Conservation (phyloP, 2,797 vertebrate genomes). For the Sebastes miniatus region DNA sequence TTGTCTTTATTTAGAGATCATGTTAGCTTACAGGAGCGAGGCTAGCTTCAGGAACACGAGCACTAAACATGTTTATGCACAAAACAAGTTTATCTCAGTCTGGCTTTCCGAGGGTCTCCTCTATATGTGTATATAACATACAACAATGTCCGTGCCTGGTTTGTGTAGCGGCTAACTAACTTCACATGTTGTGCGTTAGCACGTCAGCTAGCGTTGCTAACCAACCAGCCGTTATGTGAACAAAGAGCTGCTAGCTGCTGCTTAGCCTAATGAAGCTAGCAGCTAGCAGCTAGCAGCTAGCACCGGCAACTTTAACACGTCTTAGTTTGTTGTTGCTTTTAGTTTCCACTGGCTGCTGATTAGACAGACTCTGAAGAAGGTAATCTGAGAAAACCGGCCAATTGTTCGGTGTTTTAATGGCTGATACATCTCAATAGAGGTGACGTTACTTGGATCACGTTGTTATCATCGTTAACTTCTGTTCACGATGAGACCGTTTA, state of each 20-base stretch:
- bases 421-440: not conserved
- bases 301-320: not conserved
- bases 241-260: slow-evolving; percentile 66
- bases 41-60: slow-evolving; percentile 31
- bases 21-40: slow-evolving; percentile 63
- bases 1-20: slow-evolving; percentile 57
- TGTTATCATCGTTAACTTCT: not conserved
- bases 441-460: not conserved
- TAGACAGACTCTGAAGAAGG: accelerated
- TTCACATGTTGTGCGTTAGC: slow-evolving; percentile 29
- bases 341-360: not conserved
- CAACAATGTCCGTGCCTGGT: not conserved
- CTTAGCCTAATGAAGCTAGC: slow-evolving; percentile 65
- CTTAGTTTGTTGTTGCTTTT: not conserved
- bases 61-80: too few relatives aligned
- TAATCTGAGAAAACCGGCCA: accelerated
- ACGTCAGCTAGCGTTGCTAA: slow-evolving; percentile 49
- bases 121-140: not conserved
- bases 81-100: not conserved
- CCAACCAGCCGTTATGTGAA: slow-evolving; percentile 46
- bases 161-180: not conserved
- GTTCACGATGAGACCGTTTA: not conserved
- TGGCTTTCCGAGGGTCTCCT: not conserved
- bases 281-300: not conserved
- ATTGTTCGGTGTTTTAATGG: not conserved